Conservation (phyloP, 1,140 invertebrate genomes). For the Drosophila arizonae region DNA sequence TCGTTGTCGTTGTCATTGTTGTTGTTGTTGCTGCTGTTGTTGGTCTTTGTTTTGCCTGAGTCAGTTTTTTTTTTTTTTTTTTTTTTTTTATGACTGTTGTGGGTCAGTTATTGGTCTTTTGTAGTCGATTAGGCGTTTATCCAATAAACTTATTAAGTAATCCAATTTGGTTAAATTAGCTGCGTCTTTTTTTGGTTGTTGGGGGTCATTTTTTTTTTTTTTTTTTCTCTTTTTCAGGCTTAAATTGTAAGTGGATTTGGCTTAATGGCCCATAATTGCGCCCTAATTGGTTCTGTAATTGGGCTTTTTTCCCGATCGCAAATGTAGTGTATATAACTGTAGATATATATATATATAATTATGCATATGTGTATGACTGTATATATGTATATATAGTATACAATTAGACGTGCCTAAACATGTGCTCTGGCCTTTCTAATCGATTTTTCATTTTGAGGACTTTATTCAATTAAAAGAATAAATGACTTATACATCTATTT, state of each 20-base stretch:
- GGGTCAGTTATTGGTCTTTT: constrained; percentile 50
- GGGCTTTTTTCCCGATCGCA: constrained; percentile 12
- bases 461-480: too few relatives aligned
- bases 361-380: neutral
- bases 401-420: too few relatives aligned
- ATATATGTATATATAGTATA: too few relatives aligned
- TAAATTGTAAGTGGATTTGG: constrained; percentile 38
- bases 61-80: constrained; percentile 13
- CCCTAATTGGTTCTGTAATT: constrained; percentile 64
- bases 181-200: too few relatives aligned
- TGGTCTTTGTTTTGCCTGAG: constrained; percentile 36
- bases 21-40: constrained; percentile 18
- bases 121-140: constrained; percentile 53
- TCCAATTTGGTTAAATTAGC: too few relatives aligned
- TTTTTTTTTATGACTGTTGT: constrained; percentile 42
- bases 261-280: constrained; percentile 70
- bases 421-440: too few relatives aligned
- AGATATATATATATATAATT: neutral
- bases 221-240: neutral
- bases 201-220: too few relatives aligned
- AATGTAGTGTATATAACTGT: neutral
- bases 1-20: constrained; percentile 18
- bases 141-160: too few relatives aligned
- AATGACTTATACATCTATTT: too few relatives aligned
- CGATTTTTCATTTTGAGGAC: too few relatives aligned